Conservation (phyloP, 2,797 vertebrate genomes). For the Esox masquinongy region DNA sequence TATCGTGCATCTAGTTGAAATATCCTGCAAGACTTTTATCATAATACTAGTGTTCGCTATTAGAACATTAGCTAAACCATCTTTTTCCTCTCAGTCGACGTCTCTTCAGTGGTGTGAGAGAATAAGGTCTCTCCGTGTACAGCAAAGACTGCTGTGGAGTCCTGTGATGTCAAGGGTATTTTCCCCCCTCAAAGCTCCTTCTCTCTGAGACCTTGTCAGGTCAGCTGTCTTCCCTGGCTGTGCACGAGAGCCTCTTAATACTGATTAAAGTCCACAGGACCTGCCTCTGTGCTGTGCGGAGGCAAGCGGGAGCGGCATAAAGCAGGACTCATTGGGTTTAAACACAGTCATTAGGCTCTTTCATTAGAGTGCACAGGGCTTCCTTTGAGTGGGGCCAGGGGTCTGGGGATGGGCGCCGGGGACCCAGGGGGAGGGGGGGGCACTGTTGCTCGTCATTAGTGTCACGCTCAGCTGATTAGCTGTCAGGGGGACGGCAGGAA, state of each 20-base stretch:
- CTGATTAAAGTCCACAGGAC: conserved; percentile 54
- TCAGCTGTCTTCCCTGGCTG: conserved; percentile 26
- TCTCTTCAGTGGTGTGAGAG: too few relatives aligned
- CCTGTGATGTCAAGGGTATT: background rate
- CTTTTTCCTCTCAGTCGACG: too few relatives aligned
- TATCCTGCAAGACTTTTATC: background rate
- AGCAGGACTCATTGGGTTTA: conserved; percentile 20
- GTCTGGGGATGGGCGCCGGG: conserved; percentile 16
- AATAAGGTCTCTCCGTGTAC: too few relatives aligned
- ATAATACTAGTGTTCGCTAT: background rate
- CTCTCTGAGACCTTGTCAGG: conserved; percentile 16
- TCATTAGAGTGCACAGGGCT: conserved; percentile 41
- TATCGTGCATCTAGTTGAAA: background rate
- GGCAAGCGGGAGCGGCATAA: background rate
- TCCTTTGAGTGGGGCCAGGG: conserved; percentile 51
- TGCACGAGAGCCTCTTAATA: conserved; percentile 44
- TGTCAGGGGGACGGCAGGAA: conserved; percentile 35
- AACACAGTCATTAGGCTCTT: conserved; percentile 36
- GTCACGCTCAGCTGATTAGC: conserved; percentile 58
- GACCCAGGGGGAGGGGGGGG: background rate
- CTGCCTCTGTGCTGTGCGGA: conserved; percentile 25
- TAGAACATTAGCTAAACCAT: too few relatives aligned
- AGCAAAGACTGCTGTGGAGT: background rate
- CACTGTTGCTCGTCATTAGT: conserved; percentile 72
- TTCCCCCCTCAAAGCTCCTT: conserved; percentile 2